Evolutionary conservation across 2,113 vertebrate species (phyloP).

Genomic region (Chloebia gouldiae): DNA sequence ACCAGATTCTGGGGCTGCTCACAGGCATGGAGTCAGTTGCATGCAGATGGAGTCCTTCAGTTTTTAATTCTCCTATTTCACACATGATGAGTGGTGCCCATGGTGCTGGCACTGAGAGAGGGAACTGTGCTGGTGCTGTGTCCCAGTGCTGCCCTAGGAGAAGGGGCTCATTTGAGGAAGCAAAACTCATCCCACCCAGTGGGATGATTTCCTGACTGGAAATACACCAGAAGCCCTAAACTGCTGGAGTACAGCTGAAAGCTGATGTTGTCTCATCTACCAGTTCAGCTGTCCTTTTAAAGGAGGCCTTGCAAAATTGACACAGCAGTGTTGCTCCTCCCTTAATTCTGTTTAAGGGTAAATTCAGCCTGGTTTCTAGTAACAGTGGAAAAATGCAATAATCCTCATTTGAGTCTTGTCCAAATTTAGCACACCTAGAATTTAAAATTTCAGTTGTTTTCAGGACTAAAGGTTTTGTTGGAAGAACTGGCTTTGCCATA

Average conservation of each 20-base stretch:
- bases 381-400: neutral
- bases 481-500: neutral
- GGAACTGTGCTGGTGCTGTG: neutral
- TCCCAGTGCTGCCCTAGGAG: neutral
- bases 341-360: neutral
- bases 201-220: neutral
- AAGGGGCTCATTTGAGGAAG: neutral
- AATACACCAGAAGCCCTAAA: neutral
- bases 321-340: neutral
- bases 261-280: neutral
- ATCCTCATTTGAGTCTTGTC: neutral
- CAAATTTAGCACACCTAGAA: neutral
- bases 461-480: neutral
- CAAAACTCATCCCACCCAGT: neutral
- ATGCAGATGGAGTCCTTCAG: neutral
- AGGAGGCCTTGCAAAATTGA: neutral
- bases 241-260: neutral
- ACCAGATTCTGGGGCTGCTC: neutral
- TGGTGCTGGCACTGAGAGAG: neutral
- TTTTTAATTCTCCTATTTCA: neutral
- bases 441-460: neutral
- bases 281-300: neutral
- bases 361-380: neutral
- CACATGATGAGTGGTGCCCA: neutral
- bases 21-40: neutral